Evolutionary conservation across 1,140 invertebrate species (phyloP).

Genomic region (Trachymyrmex cornetzi): DNA sequence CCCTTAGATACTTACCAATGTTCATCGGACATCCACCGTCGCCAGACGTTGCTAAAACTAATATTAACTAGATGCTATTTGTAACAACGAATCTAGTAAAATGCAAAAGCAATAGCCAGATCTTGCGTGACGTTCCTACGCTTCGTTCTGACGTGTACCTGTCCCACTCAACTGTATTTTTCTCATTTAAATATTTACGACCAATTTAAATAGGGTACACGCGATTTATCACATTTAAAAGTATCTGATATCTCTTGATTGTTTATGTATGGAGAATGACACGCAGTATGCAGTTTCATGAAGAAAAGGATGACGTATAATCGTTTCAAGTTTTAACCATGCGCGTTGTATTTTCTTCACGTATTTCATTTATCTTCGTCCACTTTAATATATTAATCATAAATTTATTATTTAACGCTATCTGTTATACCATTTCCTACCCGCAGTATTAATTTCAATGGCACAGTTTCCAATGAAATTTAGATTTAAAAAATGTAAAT

Average conservation of each 20-base stretch:
- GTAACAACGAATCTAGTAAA: constrained; percentile 7
- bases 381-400: constrained; percentile 32
- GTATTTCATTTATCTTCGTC: constrained; percentile 5
- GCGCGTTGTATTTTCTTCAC: neutral
- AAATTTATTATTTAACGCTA: constrained; percentile 45
- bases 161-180: constrained; percentile 7
- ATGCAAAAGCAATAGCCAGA: neutral
- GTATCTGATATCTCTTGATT: constrained; percentile 16
- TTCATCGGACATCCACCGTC: constrained; percentile 49
- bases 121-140: constrained; percentile 21
- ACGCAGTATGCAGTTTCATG: neutral
- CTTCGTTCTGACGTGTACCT: neutral
- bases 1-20: constrained; percentile 55
- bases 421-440: neutral
- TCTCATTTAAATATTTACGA: constrained; percentile 42
- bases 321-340: constrained; percentile 8
- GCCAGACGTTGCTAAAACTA: constrained; percentile 38
- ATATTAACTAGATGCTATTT: constrained; percentile 55
- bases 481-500: constrained; percentile 17
- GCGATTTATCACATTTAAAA: constrained; percentile 45
- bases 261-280: constrained; percentile 8
- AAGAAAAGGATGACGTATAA: neutral
- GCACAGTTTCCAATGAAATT: constrained; percentile 13
- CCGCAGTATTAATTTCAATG: constrained; percentile 19
- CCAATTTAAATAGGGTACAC: constrained; percentile 15